Conservation (phyloP, 2,113 vertebrate species). For the Tretioscincus oriximinensis region DNA sequence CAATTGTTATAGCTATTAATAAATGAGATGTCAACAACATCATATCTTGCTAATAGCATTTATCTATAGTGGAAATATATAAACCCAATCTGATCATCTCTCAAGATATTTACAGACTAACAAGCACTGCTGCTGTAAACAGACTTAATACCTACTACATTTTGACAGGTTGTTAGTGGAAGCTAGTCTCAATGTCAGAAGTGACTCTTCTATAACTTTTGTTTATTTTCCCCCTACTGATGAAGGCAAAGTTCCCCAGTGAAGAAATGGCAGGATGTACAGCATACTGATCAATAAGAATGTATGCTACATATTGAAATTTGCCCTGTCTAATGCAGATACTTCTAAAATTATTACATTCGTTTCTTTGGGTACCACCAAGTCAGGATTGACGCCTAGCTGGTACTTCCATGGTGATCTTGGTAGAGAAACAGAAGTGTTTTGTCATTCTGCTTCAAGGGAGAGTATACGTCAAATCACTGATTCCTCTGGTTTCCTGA, state of each 20-base stretch:
- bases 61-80: not conserved
- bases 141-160: slow-evolving; percentile 7
- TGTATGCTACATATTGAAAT: not conserved
- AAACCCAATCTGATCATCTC: slow-evolving; percentile 17
- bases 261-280: not conserved
- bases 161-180: slow-evolving; percentile 27
- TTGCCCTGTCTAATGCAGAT: not conserved
- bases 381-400: no score
- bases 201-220: not conserved
- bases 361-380: not conserved
- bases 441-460: no score
- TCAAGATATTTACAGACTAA: slow-evolving; percentile 1
- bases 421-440: no score
- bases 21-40: slow-evolving; percentile 8
- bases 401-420: no score
- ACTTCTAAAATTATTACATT: not conserved
- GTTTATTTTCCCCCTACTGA: not conserved
- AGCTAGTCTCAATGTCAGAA: slow-evolving; percentile 16
- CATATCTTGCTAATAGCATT: slow-evolving; percentile 3
- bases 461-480: no score
- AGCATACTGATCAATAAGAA: not conserved
- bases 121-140: not conserved
- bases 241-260: not conserved
- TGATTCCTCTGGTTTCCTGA: no score
- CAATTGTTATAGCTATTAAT: not conserved